These are phyloP conservation scores for Phrixothrix hirtus DNA, from an alignment of 2,888 invertebrate genomes.

Conservation along the genomic window DNA sequence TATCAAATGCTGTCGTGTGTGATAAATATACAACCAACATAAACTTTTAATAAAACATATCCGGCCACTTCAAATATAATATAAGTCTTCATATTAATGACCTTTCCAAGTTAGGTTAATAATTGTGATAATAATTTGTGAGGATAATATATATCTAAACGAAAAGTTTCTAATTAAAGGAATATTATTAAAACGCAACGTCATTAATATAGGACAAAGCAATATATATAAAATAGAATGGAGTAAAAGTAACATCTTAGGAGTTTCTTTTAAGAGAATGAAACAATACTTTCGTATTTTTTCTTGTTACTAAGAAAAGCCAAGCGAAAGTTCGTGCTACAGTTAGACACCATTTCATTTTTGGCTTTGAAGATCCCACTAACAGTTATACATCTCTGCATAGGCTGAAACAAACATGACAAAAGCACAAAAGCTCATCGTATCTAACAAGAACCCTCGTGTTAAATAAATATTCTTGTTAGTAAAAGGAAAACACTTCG, in stretches of 20 bases:
- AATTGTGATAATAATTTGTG: no score
- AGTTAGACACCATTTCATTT: neutral
- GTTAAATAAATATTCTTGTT: conserved; percentile 25
- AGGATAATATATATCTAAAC: no score
- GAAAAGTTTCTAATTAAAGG: no score
- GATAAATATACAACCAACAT: no score
- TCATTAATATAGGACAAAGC: no score
- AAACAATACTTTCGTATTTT: neutral
- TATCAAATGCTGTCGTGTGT: no score
- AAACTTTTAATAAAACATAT: no score
- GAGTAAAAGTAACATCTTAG: neutral
- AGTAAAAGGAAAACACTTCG: conserved; percentile 17
- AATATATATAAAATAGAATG: neutral
- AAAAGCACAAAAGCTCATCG: conserved; percentile 26
- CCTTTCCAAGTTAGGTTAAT: no score
- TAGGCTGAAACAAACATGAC: conserved; percentile 21
- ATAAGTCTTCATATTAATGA: no score
- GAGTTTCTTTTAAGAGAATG: neutral
- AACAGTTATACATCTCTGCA: conserved; percentile 19
- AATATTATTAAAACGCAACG: no score
- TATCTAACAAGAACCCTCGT: conserved; percentile 25
- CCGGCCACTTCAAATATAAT: no score
- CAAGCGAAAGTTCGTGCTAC: neutral
- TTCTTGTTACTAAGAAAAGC: neutral
- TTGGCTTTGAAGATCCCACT: conserved; percentile 7